phyloP scores from a whole-genome alignment of 2,888 invertebrate genomes.

The Tetragnatha montana region DNA sequence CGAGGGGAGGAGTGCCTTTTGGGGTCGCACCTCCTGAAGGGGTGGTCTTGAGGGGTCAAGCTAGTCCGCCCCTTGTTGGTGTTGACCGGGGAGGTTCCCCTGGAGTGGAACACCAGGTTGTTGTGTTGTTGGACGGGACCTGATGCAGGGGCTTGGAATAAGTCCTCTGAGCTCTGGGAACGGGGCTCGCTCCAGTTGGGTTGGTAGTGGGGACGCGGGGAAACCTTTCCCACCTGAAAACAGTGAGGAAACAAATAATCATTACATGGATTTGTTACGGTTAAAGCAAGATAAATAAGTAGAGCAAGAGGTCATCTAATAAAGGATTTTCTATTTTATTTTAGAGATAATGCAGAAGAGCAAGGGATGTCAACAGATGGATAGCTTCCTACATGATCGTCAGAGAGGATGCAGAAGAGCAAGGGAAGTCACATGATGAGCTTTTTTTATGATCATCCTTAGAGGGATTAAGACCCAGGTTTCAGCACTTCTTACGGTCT shows the following conservation, averaged over 20 bases:
- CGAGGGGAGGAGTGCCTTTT: slow-evolving; percentile 54
- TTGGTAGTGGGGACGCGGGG: slow-evolving; percentile 47
- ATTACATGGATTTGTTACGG: neutral
- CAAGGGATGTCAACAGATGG: neutral
- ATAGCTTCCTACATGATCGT: too few species aligned
- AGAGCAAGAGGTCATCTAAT: too few species aligned
- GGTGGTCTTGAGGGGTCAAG: neutral
- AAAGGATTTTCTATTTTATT: too few species aligned
- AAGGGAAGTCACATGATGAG: too few species aligned
- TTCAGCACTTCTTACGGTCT: too few species aligned
- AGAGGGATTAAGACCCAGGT: too few species aligned
- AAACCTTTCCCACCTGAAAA: slow-evolving; percentile 60
- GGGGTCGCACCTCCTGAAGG: slow-evolving; percentile 48
- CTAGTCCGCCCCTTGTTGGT: slow-evolving; percentile 36
- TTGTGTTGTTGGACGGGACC: slow-evolving; percentile 36
- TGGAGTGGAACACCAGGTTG: slow-evolving; percentile 54
- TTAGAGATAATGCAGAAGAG: too few species aligned
- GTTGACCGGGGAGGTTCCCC: slow-evolving; percentile 63
- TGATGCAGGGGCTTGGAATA: slow-evolving; percentile 44
- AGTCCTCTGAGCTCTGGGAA: slow-evolving; percentile 65
- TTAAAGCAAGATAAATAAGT: too few species aligned
- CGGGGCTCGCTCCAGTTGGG: slow-evolving; percentile 53
- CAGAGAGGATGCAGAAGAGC: too few species aligned
- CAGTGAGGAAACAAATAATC: neutral
- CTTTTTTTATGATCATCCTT: too few species aligned